phyloP scores from a whole-genome alignment of 2,797 vertebrate genomes.

The Hippoglossus hippoglossus region DNA sequence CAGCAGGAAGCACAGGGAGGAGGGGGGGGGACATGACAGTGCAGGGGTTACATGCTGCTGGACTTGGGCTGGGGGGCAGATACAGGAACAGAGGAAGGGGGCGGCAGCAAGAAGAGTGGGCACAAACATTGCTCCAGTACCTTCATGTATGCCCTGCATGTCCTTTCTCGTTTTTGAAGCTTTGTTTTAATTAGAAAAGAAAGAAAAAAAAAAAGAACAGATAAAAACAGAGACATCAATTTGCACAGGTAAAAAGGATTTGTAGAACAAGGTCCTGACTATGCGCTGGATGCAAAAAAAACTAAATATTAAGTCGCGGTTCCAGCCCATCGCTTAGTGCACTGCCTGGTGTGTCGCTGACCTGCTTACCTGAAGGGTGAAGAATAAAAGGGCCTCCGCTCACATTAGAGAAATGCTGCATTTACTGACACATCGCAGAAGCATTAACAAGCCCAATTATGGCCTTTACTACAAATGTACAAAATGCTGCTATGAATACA shows the following conservation, averaged over 20 bases:
- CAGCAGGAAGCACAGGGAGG: constrained; percentile 84
- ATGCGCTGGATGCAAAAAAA: too few relatives aligned
- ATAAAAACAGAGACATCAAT: constrained; percentile 80
- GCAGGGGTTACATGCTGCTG: constrained; percentile 85
- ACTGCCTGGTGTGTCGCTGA: constrained; percentile 10
- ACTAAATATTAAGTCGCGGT: background rate
- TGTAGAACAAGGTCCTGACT: constrained; percentile 38
- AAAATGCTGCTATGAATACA: constrained; percentile 21
- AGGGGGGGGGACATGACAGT: constrained; percentile 68
- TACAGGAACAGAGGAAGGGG: constrained; percentile 78
- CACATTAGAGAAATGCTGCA: constrained; percentile 30
- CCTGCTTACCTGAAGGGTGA: constrained; percentile 27
- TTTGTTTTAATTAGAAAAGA: constrained; percentile 88
- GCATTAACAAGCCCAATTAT: constrained; percentile 21
- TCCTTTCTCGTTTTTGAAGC: constrained; percentile 99
- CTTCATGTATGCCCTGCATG: constrained; percentile 99
- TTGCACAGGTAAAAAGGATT: constrained; percentile 72
- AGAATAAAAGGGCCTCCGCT: constrained; percentile 30
- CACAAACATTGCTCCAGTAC: constrained; percentile 92
- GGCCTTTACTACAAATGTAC: constrained; percentile 27
- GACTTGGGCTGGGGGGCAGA: constrained; percentile 73
- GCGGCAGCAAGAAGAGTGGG: constrained; percentile 84
- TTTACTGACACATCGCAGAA: constrained; percentile 18
- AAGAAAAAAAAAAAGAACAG: constrained; percentile 77
- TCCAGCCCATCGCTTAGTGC: constrained; percentile 9